Evolutionary conservation across 2,113 vertebrate genomes (phyloP).

Genomic region (Pseudonaja textilis): DNA sequence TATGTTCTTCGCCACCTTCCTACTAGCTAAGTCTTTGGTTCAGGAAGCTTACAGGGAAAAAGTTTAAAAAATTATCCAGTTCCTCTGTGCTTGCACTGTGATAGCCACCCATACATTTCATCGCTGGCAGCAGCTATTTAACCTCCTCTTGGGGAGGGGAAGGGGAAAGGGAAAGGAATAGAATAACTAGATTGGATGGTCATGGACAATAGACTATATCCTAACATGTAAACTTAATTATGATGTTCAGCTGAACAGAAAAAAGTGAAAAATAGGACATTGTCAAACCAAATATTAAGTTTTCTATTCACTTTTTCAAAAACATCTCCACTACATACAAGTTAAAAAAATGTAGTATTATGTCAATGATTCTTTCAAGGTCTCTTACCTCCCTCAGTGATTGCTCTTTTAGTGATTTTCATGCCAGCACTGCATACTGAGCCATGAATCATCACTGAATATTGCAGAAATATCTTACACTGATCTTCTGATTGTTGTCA

Average conservation of each 20-base stretch:
- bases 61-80: not conserved
- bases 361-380: not conserved
- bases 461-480: not conserved
- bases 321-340: not conserved
- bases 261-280: not conserved
- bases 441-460: not conserved
- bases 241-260: not conserved
- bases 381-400: not conserved
- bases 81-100: not conserved
- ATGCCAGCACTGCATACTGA: not conserved
- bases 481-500: not conserved
- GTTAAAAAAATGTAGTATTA: not conserved
- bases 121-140: not conserved
- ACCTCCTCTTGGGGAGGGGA: not conserved
- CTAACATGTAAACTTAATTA: not conserved
- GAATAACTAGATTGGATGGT: not conserved
- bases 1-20: not conserved
- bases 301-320: not conserved
- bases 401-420: not conserved
- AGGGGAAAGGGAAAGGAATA: not conserved
- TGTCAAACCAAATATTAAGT: not conserved
- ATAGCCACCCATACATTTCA: not conserved
- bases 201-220: not conserved
- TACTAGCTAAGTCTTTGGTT: not conserved
- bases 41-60: not conserved